Conservation (phyloP, 2,888 invertebrate species). For the Euclidia mi region DNA sequence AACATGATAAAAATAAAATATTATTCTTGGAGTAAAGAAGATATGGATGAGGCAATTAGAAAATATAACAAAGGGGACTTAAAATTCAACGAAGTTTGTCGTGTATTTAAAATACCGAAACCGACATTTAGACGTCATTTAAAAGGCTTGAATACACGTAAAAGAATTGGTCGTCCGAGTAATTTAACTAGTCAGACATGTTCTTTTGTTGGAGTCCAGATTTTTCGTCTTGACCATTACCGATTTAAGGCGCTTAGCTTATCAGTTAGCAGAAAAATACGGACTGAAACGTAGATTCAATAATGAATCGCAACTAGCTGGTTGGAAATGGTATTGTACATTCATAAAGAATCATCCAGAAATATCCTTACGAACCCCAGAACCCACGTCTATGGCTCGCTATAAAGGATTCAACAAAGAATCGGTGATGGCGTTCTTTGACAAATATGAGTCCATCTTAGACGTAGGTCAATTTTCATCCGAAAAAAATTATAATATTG, state of each 20-base stretch:
- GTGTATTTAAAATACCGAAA: constrained; percentile 30
- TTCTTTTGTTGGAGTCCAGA: constrained; percentile 29
- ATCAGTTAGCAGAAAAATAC: constrained; percentile 30
- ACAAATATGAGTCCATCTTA: constrained; percentile 31
- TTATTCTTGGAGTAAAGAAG: too few species aligned
- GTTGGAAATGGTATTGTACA: constrained; percentile 29
- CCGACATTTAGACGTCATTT: constrained; percentile 32
- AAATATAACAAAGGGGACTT: constrained; percentile 22
- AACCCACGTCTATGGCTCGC: constrained; percentile 13
- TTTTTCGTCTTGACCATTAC: constrained; percentile 32
- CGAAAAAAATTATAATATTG: constrained; percentile 41
- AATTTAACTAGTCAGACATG: constrained; percentile 33
- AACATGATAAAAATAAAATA: too few species aligned
- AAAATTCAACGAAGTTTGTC: too few species aligned
- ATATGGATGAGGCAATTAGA: constrained; percentile 25
- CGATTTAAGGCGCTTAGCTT: constrained; percentile 24
- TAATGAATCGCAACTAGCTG: constrained; percentile 29
- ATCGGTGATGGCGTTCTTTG: constrained; percentile 30
- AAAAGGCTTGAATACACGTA: too few species aligned
- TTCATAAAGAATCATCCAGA: constrained; percentile 41
- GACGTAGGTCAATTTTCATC: constrained; percentile 36
- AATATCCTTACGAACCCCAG: constrained; percentile 34
- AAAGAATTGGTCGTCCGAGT: constrained; percentile 31
- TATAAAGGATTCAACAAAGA: constrained; percentile 31
- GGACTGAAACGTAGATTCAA: constrained; percentile 31